A percentile compares a stretch with the other conserved stretches of the same genome.
Evolutionary conservation across 2,113 vertebrate species (phyloP).

Genomic region (Chauna torquata): DNA sequence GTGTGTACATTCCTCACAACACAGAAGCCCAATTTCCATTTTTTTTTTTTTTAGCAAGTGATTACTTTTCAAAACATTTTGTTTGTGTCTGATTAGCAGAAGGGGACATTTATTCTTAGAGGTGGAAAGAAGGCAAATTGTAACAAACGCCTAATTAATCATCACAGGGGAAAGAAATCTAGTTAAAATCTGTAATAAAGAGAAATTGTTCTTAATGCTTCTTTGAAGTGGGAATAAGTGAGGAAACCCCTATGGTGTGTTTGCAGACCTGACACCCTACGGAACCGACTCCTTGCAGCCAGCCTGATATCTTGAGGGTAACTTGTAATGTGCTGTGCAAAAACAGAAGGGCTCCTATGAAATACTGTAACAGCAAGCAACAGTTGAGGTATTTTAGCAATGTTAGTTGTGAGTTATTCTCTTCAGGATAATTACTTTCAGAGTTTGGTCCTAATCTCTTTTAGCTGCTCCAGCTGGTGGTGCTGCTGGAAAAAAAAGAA

Average conservation of each 20-base stretch:
- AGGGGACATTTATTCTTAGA: slow-evolving; percentile 71
- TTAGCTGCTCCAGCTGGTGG: slow-evolving; percentile 44
- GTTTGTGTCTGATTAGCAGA: slow-evolving; percentile 74
- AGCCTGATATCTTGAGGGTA: slow-evolving; percentile 35
- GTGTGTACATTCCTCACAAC: slow-evolving; percentile 79
- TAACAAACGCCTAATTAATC: slow-evolving; percentile 73
- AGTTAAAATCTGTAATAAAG: slow-evolving; percentile 73
- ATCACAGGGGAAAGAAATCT: slow-evolving; percentile 65
- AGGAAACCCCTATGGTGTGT: slow-evolving; percentile 69
- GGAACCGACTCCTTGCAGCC: slow-evolving; percentile 40
- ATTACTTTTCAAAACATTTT: slow-evolving; percentile 86
- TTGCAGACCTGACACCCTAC: slow-evolving; percentile 67
- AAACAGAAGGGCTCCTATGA: background rate
- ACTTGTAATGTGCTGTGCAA: background rate
- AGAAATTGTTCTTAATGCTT: slow-evolving; percentile 72
- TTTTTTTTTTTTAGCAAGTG: slow-evolving; percentile 74
- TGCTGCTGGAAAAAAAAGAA: slow-evolving; percentile 23
- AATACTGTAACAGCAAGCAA: background rate
- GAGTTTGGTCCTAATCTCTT: background rate
- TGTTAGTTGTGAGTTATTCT: slow-evolving; percentile 14
- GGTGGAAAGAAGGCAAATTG: slow-evolving; percentile 59
- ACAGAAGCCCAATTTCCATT: slow-evolving; percentile 83
- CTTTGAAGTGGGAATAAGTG: slow-evolving; percentile 78
- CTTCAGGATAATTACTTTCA: slow-evolving; percentile 19
- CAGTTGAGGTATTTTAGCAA: slow-evolving; percentile 1